phyloP scores from a whole-genome alignment of 2,888 invertebrate genomes.

The Carabus problematicus region DNA sequence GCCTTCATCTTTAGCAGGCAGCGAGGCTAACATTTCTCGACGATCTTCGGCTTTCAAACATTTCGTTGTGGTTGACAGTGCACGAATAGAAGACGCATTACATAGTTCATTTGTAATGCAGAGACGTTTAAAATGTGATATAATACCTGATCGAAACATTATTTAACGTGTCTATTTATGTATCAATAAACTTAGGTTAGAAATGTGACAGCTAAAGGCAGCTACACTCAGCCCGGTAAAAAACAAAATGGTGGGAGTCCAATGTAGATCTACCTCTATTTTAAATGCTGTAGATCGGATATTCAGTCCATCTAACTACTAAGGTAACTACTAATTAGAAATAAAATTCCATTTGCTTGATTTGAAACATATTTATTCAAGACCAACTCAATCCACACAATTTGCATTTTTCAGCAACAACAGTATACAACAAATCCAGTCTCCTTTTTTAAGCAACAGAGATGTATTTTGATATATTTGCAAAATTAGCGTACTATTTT shows the following conservation, averaged over 20 bases:
- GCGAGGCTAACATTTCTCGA: slow-evolving; percentile 63
- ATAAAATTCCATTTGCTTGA: too few relatives aligned
- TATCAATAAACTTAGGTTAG: slow-evolving; percentile 19
- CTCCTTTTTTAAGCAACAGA: too few relatives aligned
- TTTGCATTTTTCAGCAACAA: too few relatives aligned
- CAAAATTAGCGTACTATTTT: slow-evolving; percentile 1
- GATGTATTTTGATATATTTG: neutral
- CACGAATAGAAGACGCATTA: slow-evolving; percentile 1
- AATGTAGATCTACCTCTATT: too few relatives aligned
- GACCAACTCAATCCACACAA: too few relatives aligned
- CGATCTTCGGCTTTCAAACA: slow-evolving; percentile 59
- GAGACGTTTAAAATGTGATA: slow-evolving; percentile 15
- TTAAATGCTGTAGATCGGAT: too few relatives aligned
- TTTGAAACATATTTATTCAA: too few relatives aligned
- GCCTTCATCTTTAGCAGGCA: slow-evolving; percentile 73
- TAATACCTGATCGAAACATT: slow-evolving; percentile 25
- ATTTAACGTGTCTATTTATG: neutral
- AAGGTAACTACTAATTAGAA: too few relatives aligned
- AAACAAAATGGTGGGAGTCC: too few relatives aligned
- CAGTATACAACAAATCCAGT: too few relatives aligned
- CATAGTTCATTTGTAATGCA: slow-evolving; percentile 16
- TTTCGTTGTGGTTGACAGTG: slow-evolving; percentile 37
- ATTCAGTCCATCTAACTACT: too few relatives aligned
- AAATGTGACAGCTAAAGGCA: slow-evolving; percentile 30
- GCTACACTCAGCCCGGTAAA: neutral